Conservation (phyloP, 2,888 invertebrate genomes). For the Philonicus albiceps region DNA sequence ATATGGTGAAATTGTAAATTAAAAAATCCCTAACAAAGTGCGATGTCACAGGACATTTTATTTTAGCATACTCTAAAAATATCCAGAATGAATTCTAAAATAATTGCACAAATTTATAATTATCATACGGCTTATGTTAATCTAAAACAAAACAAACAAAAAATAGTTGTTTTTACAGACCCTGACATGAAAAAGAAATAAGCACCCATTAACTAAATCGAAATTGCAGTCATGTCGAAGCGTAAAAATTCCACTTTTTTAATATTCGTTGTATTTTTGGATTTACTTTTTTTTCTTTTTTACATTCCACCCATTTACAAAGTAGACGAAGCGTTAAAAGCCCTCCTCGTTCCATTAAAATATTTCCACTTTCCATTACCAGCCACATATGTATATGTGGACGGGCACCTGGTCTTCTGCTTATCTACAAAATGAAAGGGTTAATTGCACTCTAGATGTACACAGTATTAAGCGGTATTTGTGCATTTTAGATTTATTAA, state of each 20-base stretch:
- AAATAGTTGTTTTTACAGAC: not conserved
- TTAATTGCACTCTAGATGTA: not conserved
- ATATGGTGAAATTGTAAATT: no score
- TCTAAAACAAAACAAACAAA: no score
- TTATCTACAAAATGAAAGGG: not conserved
- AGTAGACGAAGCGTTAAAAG: slow-evolving; percentile 44
- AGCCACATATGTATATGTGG: not conserved
- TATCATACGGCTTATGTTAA: not conserved
- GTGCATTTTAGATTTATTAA: not conserved
- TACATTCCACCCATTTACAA: not conserved
- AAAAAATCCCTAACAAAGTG: no score
- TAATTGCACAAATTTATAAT: not conserved
- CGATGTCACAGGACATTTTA: not conserved
- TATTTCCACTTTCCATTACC: not conserved
- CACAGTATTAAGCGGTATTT: not conserved
- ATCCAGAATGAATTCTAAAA: not conserved
- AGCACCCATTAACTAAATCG: slow-evolving; percentile 22
- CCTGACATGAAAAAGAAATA: not conserved
- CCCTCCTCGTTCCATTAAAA: slow-evolving; percentile 32
- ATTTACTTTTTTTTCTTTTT: not conserved
- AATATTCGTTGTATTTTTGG: not conserved
- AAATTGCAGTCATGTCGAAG: slow-evolving; percentile 12
- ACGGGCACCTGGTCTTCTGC: not conserved
- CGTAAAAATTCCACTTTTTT: slow-evolving; percentile 2
- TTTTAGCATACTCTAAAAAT: not conserved